Evolutionary conservation across 2,888 invertebrate genomes (phyloP), one percentile per base, ranked within the genome.

Genomic region (Hylaea fasciaria): DNA sequence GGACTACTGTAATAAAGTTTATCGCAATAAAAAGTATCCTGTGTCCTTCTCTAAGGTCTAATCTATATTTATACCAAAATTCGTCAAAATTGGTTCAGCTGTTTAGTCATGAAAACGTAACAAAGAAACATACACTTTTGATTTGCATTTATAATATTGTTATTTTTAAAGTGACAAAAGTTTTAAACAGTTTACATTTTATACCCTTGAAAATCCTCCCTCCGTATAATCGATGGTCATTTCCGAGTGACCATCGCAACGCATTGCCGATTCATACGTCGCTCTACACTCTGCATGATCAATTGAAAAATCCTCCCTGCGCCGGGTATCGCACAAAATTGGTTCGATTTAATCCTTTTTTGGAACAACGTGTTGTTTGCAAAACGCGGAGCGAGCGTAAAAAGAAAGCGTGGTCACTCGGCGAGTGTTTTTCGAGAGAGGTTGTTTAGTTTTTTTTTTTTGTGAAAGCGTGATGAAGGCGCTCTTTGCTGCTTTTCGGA

Each of bases 261-360:
- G 22, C 37, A 9, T 16, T 48, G 37, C 22, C 37, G 17, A 37
- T 48, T 48, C 37, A 40, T 40, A 37, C 45, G 16, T 45, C 2
- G 28, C 28, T 45, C n/a, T 8, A 41, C 50, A 35, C 35, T 45
- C n/a, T 8, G 29, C 50, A 35, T 17, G 51, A 52, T 35, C 35
- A 43, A 44, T 44, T 52, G 35, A 41, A 43, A 32, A 52, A 43
- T 32, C 32, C 16, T n/a, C 29, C 17, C 40, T 16, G 43, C 16
- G 29, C 32, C 16, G 44, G 12, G 53, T 45, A 45, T 53, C 45
- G 45, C 22, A 9, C 46, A 40, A 29, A 54, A 40, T 45, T 39
- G 54, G 45, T 54, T 46, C 46, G 46, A 39, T 53, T 53, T 45
- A 44, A 53, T 53, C 45, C 37, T 45, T 53, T 53, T 53, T 32